phyloP scores from a whole-genome alignment of 1,140 invertebrate species.

The Leguminivora glycinivorella region DNA sequence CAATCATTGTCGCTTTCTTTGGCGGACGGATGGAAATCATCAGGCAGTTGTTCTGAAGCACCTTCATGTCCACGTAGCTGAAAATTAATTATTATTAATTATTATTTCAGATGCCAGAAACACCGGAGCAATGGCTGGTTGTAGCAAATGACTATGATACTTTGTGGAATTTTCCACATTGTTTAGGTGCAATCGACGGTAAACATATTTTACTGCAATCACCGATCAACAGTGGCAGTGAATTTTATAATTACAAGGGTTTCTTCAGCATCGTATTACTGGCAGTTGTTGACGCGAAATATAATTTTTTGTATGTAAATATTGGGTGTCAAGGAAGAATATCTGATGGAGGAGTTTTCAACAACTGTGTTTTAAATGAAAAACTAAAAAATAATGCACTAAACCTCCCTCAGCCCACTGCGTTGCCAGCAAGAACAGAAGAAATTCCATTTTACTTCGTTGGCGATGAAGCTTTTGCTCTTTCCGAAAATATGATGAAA shows the following conservation, averaged over 20 bases:
- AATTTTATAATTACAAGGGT: constrained; percentile 1
- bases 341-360: neutral
- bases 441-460: constrained; percentile 31
- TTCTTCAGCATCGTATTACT: constrained; percentile 17
- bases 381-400: constrained; percentile 21
- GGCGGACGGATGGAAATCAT: constrained; percentile 33
- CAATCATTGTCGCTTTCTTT: constrained; percentile 34
- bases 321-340: constrained; percentile 15
- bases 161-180: constrained; percentile 13
- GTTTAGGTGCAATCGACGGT: constrained; percentile 3
- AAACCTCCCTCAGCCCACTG: constrained; percentile 27
- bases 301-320: constrained; percentile 10
- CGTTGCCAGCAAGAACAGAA: constrained; percentile 27
- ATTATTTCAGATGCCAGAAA: constrained; percentile 37
- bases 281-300: constrained; percentile 10
- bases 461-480: constrained; percentile 31
- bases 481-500: constrained; percentile 31
- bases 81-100: too few species aligned
- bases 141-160: too few species aligned
- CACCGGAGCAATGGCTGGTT: constrained; percentile 37
- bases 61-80: too few species aligned
- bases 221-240: neutral
- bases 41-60: too few species aligned
- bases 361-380: neutral
- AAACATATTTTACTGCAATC: constrained; percentile 14